These are phyloP conservation scores for Neomorphus geoffroyi DNA, from an alignment of 2,797 vertebrate species.

Conservation along the genomic window DNA sequence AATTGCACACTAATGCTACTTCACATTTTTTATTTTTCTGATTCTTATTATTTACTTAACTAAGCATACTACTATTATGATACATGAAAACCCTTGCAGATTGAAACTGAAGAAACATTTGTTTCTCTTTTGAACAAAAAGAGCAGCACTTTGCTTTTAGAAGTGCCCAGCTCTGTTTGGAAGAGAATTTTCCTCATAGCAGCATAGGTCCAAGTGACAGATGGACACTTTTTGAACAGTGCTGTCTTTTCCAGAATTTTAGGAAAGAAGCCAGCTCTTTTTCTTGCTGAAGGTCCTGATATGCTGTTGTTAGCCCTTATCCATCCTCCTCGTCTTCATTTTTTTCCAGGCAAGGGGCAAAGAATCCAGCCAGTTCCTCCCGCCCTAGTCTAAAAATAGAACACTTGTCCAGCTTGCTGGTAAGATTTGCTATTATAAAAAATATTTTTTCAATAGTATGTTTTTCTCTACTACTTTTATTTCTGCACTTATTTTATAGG, in stretches of 20 bases:
- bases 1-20: not conserved
- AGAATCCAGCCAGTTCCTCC: not conserved
- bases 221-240: not conserved
- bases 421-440: not conserved
- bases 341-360: not conserved
- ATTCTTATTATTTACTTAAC: not conserved
- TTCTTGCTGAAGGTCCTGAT: not conserved
- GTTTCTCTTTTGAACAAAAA: not conserved
- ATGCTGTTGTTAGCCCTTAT: not conserved
- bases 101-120: not conserved
- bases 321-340: not conserved
- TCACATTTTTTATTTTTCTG: fast-evolving
- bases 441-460: not conserved
- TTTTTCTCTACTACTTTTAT: not conserved
- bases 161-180: not conserved
- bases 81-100: not conserved
- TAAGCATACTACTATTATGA: not conserved
- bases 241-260: not conserved
- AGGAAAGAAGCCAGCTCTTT: not conserved
- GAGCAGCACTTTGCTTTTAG: not conserved
- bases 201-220: not conserved
- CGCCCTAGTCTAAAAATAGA: not conserved
- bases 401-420: not conserved
- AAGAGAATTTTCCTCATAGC: not conserved
- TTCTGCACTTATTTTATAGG: not conserved